Evolutionary conservation across 2,113 vertebrate species (phyloP).

Genomic region (Kryptolebias marmoratus): DNA sequence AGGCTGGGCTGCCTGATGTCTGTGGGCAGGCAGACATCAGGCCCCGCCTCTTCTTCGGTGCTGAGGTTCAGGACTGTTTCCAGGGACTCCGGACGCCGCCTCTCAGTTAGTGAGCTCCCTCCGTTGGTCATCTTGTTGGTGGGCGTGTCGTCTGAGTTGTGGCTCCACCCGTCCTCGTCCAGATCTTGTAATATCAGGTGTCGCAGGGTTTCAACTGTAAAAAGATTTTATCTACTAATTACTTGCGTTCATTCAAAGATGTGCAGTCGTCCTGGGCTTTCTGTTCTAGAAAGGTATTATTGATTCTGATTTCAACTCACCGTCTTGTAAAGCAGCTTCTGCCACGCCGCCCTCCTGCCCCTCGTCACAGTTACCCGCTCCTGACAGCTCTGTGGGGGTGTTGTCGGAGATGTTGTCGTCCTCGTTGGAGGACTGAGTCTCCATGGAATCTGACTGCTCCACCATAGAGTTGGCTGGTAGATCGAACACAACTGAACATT

Average conservation of each 20-base stretch:
- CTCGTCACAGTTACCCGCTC: conserved; percentile 19
- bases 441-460: conserved; percentile 57
- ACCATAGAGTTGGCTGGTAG: conserved; percentile 56
- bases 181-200: conserved; percentile 74
- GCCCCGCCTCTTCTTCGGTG: conserved; percentile 43
- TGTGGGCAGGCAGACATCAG: conserved; percentile 24
- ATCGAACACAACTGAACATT: neutral
- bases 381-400: conserved; percentile 50
- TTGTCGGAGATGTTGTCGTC: conserved; percentile 42
- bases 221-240: neutral
- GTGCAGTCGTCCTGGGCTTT: neutral
- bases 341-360: conserved; percentile 56
- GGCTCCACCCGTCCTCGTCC: conserved; percentile 76
- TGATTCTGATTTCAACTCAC: conserved; percentile 48
- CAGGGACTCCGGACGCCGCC: conserved; percentile 36
- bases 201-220: conserved; percentile 76
- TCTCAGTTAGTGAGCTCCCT: conserved; percentile 37
- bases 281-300: no score
- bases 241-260: neutral
- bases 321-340: conserved; percentile 79
- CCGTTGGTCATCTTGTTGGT: conserved; percentile 75
- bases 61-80: conserved; percentile 54
- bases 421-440: conserved; percentile 50
- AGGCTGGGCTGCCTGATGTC: conserved; percentile 35
- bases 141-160: conserved; percentile 74